Conservation (phyloP, 2,113 vertebrate genomes). For the Diphyllodes magnificus region DNA sequence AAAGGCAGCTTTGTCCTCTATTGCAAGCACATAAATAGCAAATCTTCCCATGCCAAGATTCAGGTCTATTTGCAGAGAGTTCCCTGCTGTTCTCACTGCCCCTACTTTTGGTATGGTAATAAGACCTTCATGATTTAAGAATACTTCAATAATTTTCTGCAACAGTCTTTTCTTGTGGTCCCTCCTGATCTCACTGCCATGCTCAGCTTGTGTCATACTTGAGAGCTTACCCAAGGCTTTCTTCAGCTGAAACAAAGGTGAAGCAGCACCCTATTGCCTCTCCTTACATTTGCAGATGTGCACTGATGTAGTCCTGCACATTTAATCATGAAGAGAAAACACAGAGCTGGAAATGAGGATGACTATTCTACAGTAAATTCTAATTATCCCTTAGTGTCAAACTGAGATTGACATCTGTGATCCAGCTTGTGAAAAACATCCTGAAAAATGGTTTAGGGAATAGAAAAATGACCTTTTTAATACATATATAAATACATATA, state of each 20-base stretch:
- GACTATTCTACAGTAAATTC: background rate
- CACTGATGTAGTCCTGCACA: background rate
- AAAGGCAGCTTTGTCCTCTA: background rate
- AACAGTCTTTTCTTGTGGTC: background rate
- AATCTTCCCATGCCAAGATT: background rate
- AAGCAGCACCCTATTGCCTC: background rate
- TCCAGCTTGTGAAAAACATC: background rate
- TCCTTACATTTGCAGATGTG: background rate
- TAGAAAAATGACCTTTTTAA: background rate
- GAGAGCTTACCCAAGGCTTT: background rate
- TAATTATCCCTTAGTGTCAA: background rate
- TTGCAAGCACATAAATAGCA: background rate
- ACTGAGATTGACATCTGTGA: background rate
- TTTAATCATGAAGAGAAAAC: background rate
- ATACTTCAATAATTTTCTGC: background rate
- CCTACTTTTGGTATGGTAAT: background rate
- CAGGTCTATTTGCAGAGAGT: background rate
- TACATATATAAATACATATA: background rate
- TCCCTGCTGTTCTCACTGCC: background rate
- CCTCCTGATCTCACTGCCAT: background rate
- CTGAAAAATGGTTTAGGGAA: background rate
- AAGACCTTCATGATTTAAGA: background rate
- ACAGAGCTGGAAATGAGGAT: background rate
- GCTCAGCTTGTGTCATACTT: background rate
- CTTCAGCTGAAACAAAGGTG: background rate